phyloP scores from a whole-genome alignment of 1,140 invertebrate genomes.

The Orchestia grillus region DNA sequence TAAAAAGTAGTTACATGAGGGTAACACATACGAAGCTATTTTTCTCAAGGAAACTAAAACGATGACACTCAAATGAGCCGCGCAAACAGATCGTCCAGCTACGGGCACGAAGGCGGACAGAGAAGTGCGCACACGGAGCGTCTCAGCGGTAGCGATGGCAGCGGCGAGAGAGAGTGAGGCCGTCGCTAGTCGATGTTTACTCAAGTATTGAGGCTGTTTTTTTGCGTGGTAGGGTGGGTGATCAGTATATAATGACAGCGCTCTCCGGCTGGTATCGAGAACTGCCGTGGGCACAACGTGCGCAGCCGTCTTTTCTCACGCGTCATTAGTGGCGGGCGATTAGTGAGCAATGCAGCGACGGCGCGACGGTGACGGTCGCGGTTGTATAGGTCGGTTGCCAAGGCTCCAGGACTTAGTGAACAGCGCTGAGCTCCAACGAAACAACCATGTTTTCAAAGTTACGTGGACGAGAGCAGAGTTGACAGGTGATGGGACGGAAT shows the following conservation, averaged over 20 bases:
- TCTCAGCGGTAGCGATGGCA: not conserved
- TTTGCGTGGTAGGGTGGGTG: not conserved
- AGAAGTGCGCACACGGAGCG: not conserved
- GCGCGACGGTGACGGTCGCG: not conserved
- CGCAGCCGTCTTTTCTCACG: conserved; percentile 50
- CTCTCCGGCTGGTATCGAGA: conserved; percentile 7
- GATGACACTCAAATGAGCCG: not conserved
- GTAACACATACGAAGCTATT: not conserved
- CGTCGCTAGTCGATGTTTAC: not conserved
- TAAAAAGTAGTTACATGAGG: not conserved
- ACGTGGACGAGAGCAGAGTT: not conserved
- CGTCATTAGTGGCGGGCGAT: conserved; percentile 34
- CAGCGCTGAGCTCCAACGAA: not conserved
- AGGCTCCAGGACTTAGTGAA: not conserved
- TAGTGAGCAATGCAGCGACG: conserved; percentile 18
- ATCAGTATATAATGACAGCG: conserved; percentile 46
- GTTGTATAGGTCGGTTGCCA: not conserved
- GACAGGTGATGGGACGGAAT: not conserved
- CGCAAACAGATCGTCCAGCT: not conserved
- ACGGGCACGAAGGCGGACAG: not conserved
- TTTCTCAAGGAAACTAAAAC: not conserved
- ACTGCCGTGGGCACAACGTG: conserved; percentile 44
- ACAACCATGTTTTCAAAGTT: not conserved
- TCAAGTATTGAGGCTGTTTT: conserved; percentile 1
- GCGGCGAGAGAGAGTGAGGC: not conserved